Conservation (phyloP, 2,113 vertebrate species). For the Dasyurus viverrinus region DNA sequence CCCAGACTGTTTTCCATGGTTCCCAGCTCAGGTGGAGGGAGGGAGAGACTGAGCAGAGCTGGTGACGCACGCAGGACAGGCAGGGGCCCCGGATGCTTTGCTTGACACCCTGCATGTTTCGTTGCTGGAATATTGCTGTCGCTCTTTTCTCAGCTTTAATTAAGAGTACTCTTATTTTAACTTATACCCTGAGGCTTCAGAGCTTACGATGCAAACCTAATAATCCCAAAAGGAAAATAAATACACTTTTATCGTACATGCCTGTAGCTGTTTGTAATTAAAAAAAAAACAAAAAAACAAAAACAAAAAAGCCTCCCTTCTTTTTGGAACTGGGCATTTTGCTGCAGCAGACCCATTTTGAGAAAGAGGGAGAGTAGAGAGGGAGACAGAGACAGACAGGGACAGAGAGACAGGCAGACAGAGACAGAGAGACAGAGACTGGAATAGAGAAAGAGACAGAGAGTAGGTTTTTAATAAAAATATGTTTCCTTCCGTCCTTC, state of each 20-base stretch:
- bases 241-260: not conserved
- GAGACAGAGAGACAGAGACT: no score
- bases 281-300: not conserved
- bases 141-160: slow-evolving; percentile 47
- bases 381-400: no score
- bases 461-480: no score
- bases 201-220: slow-evolving; percentile 22
- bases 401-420: no score
- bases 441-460: no score
- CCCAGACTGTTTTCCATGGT: not conserved
- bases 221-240: slow-evolving; percentile 48
- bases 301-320: not conserved
- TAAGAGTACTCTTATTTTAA: slow-evolving; percentile 47
- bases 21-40: not conserved
- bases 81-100: not conserved
- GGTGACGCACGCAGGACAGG: not conserved
- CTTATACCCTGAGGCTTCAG: slow-evolving; percentile 45
- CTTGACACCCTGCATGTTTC: not conserved
- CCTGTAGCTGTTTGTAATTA: slow-evolving; percentile 24
- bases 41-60: not conserved
- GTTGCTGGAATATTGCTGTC: not conserved
- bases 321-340: not conserved
- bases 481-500: no score
- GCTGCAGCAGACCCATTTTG: not conserved
- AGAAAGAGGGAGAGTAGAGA: no score